phyloP scores from a whole-genome alignment of 2,888 invertebrate genomes.

The Acrobasis suavella region DNA sequence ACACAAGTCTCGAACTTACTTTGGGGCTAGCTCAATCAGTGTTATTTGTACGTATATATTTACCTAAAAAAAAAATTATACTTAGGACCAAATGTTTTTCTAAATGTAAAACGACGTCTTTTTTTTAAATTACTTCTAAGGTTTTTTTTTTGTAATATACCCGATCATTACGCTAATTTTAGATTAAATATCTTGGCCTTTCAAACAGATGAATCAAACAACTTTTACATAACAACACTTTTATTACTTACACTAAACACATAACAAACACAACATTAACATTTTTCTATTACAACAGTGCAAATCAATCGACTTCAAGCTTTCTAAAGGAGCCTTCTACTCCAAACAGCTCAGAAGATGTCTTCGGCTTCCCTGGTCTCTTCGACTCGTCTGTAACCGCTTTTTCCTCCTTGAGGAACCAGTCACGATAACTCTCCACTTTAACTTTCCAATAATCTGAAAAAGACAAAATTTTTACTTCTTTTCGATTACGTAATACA shows the following conservation, averaged over 20 bases:
- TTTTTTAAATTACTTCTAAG: too few species aligned
- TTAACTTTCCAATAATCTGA: constrained; percentile 61
- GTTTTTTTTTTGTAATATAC: too few species aligned
- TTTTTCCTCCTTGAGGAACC: constrained; percentile 69
- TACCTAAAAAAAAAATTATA: too few species aligned
- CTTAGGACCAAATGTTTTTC: too few species aligned
- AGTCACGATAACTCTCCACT: constrained; percentile 72
- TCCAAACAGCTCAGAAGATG: constrained; percentile 69
- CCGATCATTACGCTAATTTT: too few species aligned
- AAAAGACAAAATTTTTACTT: constrained; percentile 22
- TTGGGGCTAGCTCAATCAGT: too few species aligned
- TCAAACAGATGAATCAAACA: background rate
- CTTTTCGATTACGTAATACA: background rate
- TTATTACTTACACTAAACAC: background rate
- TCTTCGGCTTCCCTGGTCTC: constrained; percentile 68
- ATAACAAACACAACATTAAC: constrained; percentile 10
- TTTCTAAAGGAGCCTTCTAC: constrained; percentile 79
- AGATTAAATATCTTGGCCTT: too few species aligned
- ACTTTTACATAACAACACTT: background rate
- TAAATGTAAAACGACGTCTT: too few species aligned
- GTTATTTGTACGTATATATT: too few species aligned
- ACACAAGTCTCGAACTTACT: too few species aligned
- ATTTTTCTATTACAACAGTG: background rate
- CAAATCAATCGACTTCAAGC: constrained; percentile 69
- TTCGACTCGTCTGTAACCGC: constrained; percentile 75